Conservation (phyloP, 2,888 invertebrate genomes). For the Atethmia centrago region DNA sequence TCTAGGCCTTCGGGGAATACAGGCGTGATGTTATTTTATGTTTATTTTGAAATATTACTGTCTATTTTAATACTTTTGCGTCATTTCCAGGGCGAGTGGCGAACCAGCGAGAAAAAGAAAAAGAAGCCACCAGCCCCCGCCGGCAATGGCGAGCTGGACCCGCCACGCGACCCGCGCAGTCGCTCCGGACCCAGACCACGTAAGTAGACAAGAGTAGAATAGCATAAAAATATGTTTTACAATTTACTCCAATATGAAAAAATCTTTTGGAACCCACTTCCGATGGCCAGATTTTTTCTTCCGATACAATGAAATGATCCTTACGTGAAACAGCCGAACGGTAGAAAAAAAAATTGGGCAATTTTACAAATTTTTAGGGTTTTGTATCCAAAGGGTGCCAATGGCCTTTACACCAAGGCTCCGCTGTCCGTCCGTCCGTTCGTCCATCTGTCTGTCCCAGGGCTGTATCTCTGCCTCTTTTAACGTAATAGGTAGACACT, state of each 20-base stretch:
- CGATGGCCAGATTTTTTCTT: neutral
- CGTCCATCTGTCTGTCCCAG: too few species aligned
- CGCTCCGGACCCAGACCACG: constrained; percentile 81
- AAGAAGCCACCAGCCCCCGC: constrained; percentile 93
- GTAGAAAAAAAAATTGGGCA: too few species aligned
- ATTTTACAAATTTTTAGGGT: too few species aligned
- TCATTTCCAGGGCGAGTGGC: constrained; percentile 94
- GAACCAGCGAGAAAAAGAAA: constrained; percentile 96
- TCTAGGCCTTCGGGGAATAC: too few species aligned
- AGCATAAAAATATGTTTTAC: neutral
- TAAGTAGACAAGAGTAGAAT: neutral
- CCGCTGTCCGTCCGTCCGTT: too few species aligned
- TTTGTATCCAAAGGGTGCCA: too few species aligned
- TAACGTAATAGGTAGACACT: too few species aligned
- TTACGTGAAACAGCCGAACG: neutral
- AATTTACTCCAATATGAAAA: neutral
- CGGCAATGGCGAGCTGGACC: constrained; percentile 83
- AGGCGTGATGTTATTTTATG: too few species aligned
- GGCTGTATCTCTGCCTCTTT: too few species aligned
- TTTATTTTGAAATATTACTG: neutral
- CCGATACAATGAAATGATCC: neutral
- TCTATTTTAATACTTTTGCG: neutral
- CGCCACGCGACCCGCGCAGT: constrained; percentile 76
- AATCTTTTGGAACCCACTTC: neutral
- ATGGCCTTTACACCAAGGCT: too few species aligned